Conservation (phyloP, 2,113 vertebrate genomes). For the Dicrurus megarhynchus region DNA sequence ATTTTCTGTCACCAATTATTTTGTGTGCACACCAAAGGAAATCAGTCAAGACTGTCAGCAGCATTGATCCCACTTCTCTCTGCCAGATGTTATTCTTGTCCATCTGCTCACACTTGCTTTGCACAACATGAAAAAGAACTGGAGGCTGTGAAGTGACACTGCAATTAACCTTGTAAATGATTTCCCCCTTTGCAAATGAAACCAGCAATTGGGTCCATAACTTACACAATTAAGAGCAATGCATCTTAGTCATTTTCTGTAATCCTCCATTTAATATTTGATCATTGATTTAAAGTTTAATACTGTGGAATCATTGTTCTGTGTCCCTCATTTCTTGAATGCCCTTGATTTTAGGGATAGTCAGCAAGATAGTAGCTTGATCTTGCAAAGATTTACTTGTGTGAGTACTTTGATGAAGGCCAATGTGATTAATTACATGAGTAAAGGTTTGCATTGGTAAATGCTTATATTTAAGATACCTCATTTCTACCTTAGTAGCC, state of each 20-base stretch:
- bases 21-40: slow-evolving; percentile 41
- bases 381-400: neutral
- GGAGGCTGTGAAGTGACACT: slow-evolving; percentile 38
- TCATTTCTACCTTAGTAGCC: neutral
- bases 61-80: slow-evolving; percentile 23
- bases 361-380: neutral
- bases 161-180: slow-evolving; percentile 74
- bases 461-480: neutral
- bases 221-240: slow-evolving; percentile 64
- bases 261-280: slow-evolving; percentile 67
- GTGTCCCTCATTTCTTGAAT: neutral
- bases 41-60: slow-evolving; percentile 62
- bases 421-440: neutral
- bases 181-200: slow-evolving; percentile 54
- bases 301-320: neutral
- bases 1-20: slow-evolving; percentile 43
- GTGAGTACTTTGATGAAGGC: neutral
- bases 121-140: slow-evolving; percentile 59
- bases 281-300: slow-evolving; percentile 58
- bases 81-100: slow-evolving; percentile 70
- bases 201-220: slow-evolving; percentile 24
- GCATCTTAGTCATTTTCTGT: slow-evolving; percentile 52
- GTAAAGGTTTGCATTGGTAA: neutral
- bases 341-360: slow-evolving; percentile 14
- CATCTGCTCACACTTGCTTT: slow-evolving; percentile 67